Percentiles rank a stretch among this genome's conserved stretches.
These are phyloP conservation scores for Galagoides demidoff DNA, from an alignment of 2,797 vertebrate genomes.

Conservation along the genomic window DNA sequence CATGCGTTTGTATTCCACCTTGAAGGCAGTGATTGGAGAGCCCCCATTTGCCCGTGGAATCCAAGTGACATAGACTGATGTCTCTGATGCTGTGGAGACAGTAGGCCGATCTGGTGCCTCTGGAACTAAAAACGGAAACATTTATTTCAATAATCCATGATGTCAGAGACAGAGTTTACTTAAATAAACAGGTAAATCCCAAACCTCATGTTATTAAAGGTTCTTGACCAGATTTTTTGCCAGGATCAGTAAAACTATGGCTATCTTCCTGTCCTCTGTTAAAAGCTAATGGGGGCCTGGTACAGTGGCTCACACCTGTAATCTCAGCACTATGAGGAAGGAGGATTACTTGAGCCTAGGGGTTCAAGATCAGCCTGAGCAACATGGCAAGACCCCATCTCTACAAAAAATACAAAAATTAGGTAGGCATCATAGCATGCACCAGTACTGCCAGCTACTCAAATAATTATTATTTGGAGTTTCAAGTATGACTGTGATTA, in stretches of 20 bases:
- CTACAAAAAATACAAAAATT: background rate
- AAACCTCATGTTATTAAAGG: background rate
- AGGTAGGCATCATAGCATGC: background rate
- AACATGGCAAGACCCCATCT: background rate
- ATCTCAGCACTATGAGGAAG: background rate
- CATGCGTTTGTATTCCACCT: slow-evolving; percentile 94
- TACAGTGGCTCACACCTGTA: background rate
- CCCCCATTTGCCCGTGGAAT: slow-evolving; percentile 98
- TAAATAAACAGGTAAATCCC: background rate
- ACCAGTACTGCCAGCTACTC: background rate
- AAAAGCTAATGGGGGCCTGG: slow-evolving; percentile 21
- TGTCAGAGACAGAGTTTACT: background rate
- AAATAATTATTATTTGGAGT: background rate
- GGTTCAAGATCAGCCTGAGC: background rate
- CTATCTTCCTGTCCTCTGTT: background rate
- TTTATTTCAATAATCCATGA: background rate
- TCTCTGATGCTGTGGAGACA: slow-evolving; percentile 95
- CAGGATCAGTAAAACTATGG: background rate
- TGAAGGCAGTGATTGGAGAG: slow-evolving; percentile 97
- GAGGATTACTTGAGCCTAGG: background rate
- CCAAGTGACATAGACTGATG: slow-evolving; percentile 96
- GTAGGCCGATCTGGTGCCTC: slow-evolving; percentile 97
- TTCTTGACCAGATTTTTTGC: background rate
- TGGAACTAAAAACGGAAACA: slow-evolving; percentile 88
- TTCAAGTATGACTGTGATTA: background rate